Evolutionary conservation across 2,113 vertebrate genomes (phyloP).

Genomic region (Gobio gobio): DNA sequence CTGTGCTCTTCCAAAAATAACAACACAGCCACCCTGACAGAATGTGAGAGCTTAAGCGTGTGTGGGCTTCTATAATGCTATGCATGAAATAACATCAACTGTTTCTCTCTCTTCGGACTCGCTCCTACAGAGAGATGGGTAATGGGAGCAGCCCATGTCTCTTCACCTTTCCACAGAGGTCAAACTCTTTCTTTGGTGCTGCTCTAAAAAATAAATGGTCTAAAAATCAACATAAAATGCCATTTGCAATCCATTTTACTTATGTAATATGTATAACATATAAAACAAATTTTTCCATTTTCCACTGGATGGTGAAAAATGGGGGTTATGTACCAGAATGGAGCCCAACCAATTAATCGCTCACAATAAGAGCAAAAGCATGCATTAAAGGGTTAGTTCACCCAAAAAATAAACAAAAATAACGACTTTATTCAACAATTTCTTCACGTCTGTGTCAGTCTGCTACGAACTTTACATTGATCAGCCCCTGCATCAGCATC

Average conservation of each 20-base stretch:
- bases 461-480: no score
- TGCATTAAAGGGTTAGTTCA: background rate
- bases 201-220: background rate
- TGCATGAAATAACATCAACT: background rate
- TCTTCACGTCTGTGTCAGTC: no score
- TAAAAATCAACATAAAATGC: background rate
- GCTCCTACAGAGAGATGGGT: background rate
- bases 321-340: no score
- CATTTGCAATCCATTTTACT: background rate
- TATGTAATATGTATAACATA: background rate
- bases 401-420: no score
- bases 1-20: constrained; percentile 26
- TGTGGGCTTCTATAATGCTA: constrained; percentile 1
- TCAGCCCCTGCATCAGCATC: no score
- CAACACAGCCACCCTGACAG: constrained; percentile 17
- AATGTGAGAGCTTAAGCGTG: constrained; percentile 11
- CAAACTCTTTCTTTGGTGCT: constrained; percentile 26
- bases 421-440: no score
- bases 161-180: constrained; percentile 34
- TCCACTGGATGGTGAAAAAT: background rate
- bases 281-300: background rate
- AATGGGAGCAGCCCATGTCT: background rate
- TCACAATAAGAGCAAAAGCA: background rate
- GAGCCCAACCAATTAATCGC: background rate
- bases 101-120: constrained; percentile 8